A percentile compares a stretch with the other conserved stretches of the same genome.
These are phyloP conservation scores for Drosophila mayri DNA, from an alignment of 1,140 invertebrate species.

Conservation along the genomic window DNA sequence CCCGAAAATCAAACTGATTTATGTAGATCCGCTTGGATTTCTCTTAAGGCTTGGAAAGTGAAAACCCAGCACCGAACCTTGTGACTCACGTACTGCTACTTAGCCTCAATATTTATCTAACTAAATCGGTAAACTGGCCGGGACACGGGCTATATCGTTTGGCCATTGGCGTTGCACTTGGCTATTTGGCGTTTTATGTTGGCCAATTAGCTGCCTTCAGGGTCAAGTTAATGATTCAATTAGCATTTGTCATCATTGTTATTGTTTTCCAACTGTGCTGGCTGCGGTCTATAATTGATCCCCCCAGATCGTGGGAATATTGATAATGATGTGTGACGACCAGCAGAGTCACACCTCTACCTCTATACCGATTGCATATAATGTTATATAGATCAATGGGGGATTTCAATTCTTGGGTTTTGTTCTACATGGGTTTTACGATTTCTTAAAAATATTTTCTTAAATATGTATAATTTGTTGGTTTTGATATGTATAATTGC, in stretches of 20 bases:
- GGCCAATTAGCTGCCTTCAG: conserved; percentile 67
- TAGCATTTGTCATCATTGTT: conserved; percentile 76
- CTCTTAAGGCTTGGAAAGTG: conserved; percentile 57
- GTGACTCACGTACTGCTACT: conserved; percentile 32
- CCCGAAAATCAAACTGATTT: conserved; percentile 18
- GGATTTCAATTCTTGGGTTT: not conserved
- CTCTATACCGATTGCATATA: too few species aligned
- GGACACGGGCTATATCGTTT: not conserved
- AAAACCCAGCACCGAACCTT: conserved; percentile 33
- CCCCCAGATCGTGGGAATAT: conserved; percentile 78
- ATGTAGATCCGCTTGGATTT: conserved; percentile 43
- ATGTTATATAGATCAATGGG: conserved; percentile 14
- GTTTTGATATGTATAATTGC: too few species aligned
- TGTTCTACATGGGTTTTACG: not conserved
- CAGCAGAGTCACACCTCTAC: conserved; percentile 2
- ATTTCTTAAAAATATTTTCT: not conserved
- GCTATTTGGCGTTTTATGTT: conserved; percentile 67
- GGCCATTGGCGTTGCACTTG: conserved; percentile 1
- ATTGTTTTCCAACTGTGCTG: conserved; percentile 19
- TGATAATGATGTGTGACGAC: conserved; percentile 53
- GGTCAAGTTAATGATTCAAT: conserved; percentile 81
- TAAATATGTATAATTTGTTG: too few species aligned
- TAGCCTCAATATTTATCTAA: conserved; percentile 48
- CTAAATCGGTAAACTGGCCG: conserved; percentile 40
- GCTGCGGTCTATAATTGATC: conserved; percentile 57